Conservation (phyloP, 2,888 invertebrate species). For the Ellobium chinense region DNA sequence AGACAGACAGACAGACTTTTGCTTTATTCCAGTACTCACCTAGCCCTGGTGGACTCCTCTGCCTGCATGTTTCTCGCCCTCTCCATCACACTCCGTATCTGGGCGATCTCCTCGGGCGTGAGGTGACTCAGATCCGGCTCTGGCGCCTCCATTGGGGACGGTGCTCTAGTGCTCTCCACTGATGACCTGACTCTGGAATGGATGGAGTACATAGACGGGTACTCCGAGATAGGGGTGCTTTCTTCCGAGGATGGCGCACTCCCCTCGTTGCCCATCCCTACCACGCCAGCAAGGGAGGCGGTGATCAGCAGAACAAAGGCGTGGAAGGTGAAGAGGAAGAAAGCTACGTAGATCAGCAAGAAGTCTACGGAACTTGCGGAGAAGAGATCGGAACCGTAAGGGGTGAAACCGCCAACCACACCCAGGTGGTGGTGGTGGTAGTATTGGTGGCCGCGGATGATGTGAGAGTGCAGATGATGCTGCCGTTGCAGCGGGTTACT, state of each 20-base stretch:
- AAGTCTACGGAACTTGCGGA: constrained; percentile 1
- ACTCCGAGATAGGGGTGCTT: constrained; percentile 66
- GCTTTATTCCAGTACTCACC: too few relatives aligned
- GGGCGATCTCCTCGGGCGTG: constrained; percentile 82
- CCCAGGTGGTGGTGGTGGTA: neutral
- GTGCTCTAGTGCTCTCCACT: constrained; percentile 67
- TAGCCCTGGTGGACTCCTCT: constrained; percentile 71
- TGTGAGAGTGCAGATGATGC: neutral
- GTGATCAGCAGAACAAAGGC: constrained; percentile 25
- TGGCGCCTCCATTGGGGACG: constrained; percentile 77
- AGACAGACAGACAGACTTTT: constrained; percentile 13
- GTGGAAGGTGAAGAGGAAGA: constrained; percentile 38
- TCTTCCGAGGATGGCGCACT: constrained; percentile 52
- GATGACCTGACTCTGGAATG: constrained; percentile 66
- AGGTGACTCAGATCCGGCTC: constrained; percentile 83
- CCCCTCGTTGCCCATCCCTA: constrained; percentile 57
- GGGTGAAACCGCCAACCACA: neutral
- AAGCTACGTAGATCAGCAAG: neutral
- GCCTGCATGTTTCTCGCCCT: constrained; percentile 81
- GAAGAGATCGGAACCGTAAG: neutral
- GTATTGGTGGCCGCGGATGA: neutral
- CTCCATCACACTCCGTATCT: constrained; percentile 84
- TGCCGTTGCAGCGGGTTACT: neutral
- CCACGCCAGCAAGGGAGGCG: neutral
- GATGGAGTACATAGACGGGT: constrained; percentile 68